Evolutionary conservation across 2,113 vertebrate species (phyloP).

Genomic region (Gymnarchus niloticus): DNA sequence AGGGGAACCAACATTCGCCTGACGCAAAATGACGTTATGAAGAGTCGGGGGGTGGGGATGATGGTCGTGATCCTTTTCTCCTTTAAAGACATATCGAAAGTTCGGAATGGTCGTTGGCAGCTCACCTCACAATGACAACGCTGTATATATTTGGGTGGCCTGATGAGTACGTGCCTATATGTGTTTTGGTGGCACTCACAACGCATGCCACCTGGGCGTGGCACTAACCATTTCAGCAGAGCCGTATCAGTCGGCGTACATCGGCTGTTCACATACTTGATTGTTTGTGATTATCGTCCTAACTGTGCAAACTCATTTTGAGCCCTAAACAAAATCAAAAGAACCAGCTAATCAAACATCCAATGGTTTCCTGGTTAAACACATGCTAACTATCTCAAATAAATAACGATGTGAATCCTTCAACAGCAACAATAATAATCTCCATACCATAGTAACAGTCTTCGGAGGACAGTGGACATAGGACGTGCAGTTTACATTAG

Average conservation of each 20-base stretch:
- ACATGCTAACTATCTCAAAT: too few species aligned
- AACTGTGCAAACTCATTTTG: neutral
- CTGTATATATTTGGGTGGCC: neutral
- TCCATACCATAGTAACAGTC: neutral
- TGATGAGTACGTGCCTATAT: neutral
- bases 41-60: constrained; percentile 3
- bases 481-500: neutral
- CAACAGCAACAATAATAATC: neutral
- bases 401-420: too few species aligned
- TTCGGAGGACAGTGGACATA: neutral
- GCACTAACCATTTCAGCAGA: neutral
- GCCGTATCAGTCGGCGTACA: neutral
- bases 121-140: neutral
- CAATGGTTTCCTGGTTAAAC: neutral
- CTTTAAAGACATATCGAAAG: constrained; percentile 9
- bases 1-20: neutral
- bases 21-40: neutral
- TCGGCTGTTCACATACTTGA: neutral
- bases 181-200: neutral
- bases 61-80: neutral
- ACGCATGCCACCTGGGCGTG: neutral
- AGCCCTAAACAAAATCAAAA: neutral
- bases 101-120: neutral
- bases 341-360: neutral
- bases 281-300: neutral